phyloP scores from a whole-genome alignment of 1,140 invertebrate genomes.

The Cataglyphis hispanica region DNA sequence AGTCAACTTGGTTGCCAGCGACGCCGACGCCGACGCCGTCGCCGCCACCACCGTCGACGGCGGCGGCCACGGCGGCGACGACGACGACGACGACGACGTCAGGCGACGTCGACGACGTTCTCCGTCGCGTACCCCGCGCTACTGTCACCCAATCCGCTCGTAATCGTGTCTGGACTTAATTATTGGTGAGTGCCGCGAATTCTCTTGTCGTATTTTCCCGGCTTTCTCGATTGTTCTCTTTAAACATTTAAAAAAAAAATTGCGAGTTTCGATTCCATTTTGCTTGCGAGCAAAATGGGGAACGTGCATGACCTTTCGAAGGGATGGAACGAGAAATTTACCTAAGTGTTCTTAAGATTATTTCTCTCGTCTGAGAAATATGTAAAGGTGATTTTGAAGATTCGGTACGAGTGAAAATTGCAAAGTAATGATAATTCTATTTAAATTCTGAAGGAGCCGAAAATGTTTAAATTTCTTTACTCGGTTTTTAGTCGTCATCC shows the following conservation, averaged over 20 bases:
- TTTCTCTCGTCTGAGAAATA: neutral
- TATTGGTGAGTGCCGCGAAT: slow-evolving; percentile 84
- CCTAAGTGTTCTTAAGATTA: neutral
- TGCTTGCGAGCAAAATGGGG: slow-evolving; percentile 1
- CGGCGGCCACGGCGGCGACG: slow-evolving; percentile 28
- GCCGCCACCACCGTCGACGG: slow-evolving; percentile 58
- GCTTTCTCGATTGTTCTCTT: neutral
- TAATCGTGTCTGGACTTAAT: slow-evolving; percentile 85
- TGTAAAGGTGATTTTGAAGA: neutral
- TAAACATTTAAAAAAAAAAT: neutral
- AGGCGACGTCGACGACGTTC: slow-evolving; percentile 83
- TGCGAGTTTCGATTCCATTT: neutral
- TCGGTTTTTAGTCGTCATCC: neutral
- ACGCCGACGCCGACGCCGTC: slow-evolving; percentile 68
- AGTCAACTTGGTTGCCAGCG: slow-evolving; percentile 50
- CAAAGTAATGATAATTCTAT: neutral
- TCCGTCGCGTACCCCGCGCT: slow-evolving; percentile 84
- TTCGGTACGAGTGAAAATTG: neutral
- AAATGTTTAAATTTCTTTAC: neutral
- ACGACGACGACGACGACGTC: slow-evolving; percentile 68
- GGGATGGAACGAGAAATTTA: neutral
- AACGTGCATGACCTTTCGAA: neutral
- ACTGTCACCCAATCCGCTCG: slow-evolving; percentile 80
- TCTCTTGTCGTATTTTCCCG: slow-evolving; percentile 11
- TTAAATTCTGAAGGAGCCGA: neutral